phyloP scores from a whole-genome alignment of 2,797 vertebrate genomes.

The Neopelma chrysocephalum region DNA sequence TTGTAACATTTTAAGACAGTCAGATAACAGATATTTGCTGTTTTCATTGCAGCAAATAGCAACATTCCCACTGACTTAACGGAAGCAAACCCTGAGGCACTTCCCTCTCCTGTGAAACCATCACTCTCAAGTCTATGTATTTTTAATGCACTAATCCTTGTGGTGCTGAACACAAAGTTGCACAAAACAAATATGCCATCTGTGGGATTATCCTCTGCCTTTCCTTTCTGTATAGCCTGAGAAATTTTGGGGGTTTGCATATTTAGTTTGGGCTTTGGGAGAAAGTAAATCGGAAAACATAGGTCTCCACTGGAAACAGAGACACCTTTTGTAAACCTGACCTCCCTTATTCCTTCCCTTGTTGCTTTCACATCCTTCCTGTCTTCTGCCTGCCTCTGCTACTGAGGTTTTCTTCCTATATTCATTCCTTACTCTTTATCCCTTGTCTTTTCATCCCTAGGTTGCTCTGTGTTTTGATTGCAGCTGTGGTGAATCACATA shows the following conservation, averaged over 20 bases:
- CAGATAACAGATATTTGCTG: not conserved
- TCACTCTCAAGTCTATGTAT: not conserved
- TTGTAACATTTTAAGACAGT: not conserved
- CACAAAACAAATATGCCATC: not conserved
- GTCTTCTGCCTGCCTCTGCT: not conserved
- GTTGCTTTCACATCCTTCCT: not conserved
- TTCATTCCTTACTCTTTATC: not conserved
- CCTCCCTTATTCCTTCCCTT: not conserved
- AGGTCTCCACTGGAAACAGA: not conserved
- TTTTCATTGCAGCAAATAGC: not conserved
- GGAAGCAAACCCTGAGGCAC: not conserved
- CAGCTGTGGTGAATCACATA: not conserved
- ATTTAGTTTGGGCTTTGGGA: not conserved
- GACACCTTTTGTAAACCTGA: not conserved
- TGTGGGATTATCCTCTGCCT: not conserved
- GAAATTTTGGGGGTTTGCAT: not conserved
- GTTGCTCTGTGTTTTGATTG: not conserved
- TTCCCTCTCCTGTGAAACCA: not conserved
- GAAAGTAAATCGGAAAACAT: not conserved
- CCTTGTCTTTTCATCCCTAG: not conserved
- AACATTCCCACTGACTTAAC: not conserved
- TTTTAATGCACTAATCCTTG: slow-evolving; percentile 16
- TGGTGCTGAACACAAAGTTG: not conserved
- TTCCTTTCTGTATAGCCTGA: not conserved
- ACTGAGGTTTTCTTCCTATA: not conserved